phyloP scores from a whole-genome alignment of 2,888 invertebrate species.

The Sphaerophoria taeniata region DNA sequence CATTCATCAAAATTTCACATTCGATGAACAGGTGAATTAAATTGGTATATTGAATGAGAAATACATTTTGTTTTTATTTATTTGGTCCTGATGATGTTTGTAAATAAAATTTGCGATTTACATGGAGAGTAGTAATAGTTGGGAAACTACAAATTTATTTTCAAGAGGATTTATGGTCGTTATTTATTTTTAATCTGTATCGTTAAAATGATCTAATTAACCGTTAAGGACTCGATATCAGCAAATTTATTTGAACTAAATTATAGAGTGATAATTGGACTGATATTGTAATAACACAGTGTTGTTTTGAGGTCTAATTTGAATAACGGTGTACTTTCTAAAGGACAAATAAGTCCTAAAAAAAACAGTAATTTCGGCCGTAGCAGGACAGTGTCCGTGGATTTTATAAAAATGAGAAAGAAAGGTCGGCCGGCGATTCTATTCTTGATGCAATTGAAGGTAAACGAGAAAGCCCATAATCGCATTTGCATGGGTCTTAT shows the following conservation, averaged over 20 bases:
- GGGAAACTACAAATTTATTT: background rate
- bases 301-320: too few species aligned
- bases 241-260: background rate
- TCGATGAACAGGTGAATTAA: background rate
- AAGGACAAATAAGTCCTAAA: too few species aligned
- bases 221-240: conserved; percentile 27
- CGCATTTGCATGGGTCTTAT: too few species aligned
- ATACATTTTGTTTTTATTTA: background rate
- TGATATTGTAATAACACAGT: background rate
- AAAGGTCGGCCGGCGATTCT: too few species aligned
- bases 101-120: background rate
- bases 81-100: background rate
- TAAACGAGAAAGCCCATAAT: too few species aligned
- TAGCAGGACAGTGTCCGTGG: too few species aligned
- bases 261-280: conserved; percentile 1
- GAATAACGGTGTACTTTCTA: too few species aligned
- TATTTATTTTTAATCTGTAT: conserved; percentile 8
- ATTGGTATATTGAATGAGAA: background rate
- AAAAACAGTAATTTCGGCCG: too few species aligned
- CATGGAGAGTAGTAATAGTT: background rate
- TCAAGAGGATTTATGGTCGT: background rate
- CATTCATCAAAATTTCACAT: background rate
- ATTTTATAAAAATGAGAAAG: too few species aligned
- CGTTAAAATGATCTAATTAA: conserved; percentile 49
- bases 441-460: too few species aligned